Evolutionary conservation across 2,113 vertebrate species (phyloP), one percentile per base, ranked within the genome.

Genomic region (Charina bottae): DNA sequence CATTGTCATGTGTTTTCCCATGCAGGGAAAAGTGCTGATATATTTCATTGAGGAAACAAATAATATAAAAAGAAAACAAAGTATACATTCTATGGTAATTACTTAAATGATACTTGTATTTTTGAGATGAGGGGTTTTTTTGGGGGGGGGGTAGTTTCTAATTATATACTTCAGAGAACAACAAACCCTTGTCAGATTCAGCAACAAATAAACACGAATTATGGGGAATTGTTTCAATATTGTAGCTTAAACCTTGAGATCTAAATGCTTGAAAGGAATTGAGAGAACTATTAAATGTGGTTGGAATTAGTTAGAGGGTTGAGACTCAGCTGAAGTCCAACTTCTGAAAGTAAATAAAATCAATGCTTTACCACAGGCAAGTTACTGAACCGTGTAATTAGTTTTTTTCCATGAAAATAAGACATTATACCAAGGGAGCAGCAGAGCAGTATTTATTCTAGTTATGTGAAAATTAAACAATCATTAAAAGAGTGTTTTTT

Each of bases 261-360:
- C 7, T 23, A 60, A 53, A 90, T 86, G 90, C 89, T 89, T 54
- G 88, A 89, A 92, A 91, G 93, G 94, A 93, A 94, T 89, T 89
- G 90, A 87, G 93, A 78, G 85, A 95, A 89, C 95, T 91, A 5
- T 95, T 94, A 95, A 94, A 89, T 93, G 84, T 96, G 92, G 93
- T 94, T 93, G 95, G 94, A 93, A 96, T 97, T 90, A 95, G 92
- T 91, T 46, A 13, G 86, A 90, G 89, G 92, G 94, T 91, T 83
- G 94, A 96, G 93, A 95, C 92, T 89, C 92, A 96, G 89, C 92
- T 94, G 46, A 95, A 95, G 93, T 96, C 94, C 96, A 96, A 95
- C 96, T 97, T 97, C 53, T 89, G 95, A 96, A 96, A 97, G 96
- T 97, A 97, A 97, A 97, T 97, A 97, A 97, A 97, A 97, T 96